Conservation (phyloP, 2,113 vertebrate genomes). For the Otis tarda region DNA sequence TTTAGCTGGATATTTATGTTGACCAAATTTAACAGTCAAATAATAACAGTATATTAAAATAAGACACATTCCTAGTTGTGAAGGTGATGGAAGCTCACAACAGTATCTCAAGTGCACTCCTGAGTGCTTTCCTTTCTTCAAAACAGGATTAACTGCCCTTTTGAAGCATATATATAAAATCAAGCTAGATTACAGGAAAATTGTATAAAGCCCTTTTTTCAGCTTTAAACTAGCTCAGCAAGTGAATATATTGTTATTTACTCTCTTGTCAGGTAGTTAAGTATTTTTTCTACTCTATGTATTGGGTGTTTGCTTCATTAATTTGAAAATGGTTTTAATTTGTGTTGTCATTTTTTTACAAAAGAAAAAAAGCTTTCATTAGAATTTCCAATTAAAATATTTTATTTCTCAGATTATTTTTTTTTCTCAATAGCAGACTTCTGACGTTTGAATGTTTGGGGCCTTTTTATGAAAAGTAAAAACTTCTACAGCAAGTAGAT, state of each 20-base stretch:
- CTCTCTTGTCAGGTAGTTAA: not conserved
- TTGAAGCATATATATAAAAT: not conserved
- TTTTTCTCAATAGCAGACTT: not conserved
- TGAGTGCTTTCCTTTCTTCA: slow-evolving; percentile 14
- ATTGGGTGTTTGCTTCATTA: not conserved
- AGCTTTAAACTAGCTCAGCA: not conserved
- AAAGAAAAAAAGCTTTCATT: not conserved
- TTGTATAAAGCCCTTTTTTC: not conserved
- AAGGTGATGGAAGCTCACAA: slow-evolving; percentile 3
- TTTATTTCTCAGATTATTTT: not conserved
- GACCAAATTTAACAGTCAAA: slow-evolving; percentile 3
- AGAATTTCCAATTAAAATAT: not conserved
- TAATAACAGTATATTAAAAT: not conserved
- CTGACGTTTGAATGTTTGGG: not conserved
- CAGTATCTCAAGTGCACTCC: not conserved
- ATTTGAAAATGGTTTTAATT: not conserved
- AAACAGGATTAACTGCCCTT: not conserved
- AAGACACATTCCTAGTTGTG: not conserved
- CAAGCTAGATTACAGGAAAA: not conserved
- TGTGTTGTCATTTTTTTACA: not conserved
- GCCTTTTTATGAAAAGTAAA: not conserved
- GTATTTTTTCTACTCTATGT: not conserved
- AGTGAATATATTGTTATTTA: not conserved
- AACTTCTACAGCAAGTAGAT: not conserved
- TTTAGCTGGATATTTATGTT: not conserved